A percentile compares a stretch with the other conserved stretches of the same genome.
These are phyloP conservation scores for Macrochelys suwanniensis DNA, from an alignment of 2,797 vertebrate genomes.

Conservation along the genomic window DNA sequence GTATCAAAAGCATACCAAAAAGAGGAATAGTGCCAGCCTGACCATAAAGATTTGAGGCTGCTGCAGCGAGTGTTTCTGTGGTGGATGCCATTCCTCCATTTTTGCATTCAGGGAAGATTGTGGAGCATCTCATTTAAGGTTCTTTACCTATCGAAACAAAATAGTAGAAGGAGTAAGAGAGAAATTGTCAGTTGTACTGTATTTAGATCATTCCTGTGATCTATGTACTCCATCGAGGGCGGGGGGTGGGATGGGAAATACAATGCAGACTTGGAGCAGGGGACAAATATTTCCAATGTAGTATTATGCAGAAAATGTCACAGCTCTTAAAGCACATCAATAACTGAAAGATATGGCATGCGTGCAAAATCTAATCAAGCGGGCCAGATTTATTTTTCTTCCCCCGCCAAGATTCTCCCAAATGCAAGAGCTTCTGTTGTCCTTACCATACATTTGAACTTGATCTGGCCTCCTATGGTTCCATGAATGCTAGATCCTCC, in stretches of 20 bases:
- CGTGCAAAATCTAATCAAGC: not conserved
- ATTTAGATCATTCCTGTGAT: slow-evolving; percentile 16
- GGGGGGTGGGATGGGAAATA: slow-evolving; percentile 35
- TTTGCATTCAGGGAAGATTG: slow-evolving; percentile 68
- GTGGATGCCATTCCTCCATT: slow-evolving; percentile 66
- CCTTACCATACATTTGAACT: not conserved
- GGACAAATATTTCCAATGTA: not conserved
- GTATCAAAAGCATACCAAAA: slow-evolving; percentile 62
- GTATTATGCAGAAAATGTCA: not conserved
- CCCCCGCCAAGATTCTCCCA: not conserved
- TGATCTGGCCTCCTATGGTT: not conserved
- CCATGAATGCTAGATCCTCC: not conserved
- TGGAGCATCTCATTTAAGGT: slow-evolving; percentile 70
- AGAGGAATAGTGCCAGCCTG: slow-evolving; percentile 56
- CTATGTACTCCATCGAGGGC: not conserved
- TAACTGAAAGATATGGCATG: not conserved
- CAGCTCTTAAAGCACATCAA: not conserved
- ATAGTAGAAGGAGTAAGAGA: not conserved
- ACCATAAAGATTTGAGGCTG: slow-evolving; percentile 63
- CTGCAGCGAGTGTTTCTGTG: slow-evolving; percentile 52
- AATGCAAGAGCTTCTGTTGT: not conserved
- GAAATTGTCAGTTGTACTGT: slow-evolving; percentile 43
- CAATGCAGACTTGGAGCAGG: slow-evolving; percentile 38
- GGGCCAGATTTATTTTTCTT: not conserved
- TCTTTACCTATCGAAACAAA: slow-evolving; percentile 51